Conservation (phyloP, 2,888 invertebrate genomes). For the Acronicta psi region DNA sequence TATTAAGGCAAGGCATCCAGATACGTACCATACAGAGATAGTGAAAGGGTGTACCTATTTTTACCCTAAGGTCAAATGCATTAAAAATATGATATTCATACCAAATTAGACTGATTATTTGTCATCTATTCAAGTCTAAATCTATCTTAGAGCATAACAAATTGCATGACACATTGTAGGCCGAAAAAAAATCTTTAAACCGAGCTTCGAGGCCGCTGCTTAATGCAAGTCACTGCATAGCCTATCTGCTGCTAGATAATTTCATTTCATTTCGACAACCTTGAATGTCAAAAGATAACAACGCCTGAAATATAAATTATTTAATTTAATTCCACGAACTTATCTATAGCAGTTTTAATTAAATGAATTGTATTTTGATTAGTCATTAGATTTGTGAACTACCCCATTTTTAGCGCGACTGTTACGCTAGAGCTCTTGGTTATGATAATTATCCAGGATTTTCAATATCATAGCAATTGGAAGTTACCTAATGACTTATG, state of each 20-base stretch:
- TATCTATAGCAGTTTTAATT: background rate
- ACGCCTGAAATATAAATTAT: background rate
- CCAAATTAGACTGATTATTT: background rate
- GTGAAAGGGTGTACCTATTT: no score
- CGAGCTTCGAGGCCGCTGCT: constrained; percentile 13
- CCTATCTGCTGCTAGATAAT: constrained; percentile 6
- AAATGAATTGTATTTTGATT: background rate
- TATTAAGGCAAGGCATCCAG: no score
- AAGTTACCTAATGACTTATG: no score
- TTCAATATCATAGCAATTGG: no score
- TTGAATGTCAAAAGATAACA: constrained; percentile 12
- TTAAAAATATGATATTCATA: background rate
- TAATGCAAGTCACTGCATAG: constrained; percentile 20
- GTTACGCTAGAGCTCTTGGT: no score
- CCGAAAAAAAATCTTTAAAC: constrained; percentile 6
- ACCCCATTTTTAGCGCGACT: no score
- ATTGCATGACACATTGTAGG: constrained; percentile 19
- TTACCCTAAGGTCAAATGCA: no score
- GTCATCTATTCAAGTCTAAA: constrained; percentile 2
- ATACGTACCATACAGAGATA: no score
- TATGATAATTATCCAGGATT: no score
- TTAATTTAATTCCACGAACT: constrained; percentile 7
- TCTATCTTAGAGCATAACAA: constrained; percentile 15
- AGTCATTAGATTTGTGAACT: no score
- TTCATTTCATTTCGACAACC: constrained; percentile 20